Evolutionary conservation across 64 coral and sea anemone species (phyloP).

Genomic region (Anthopleura sola): DNA sequence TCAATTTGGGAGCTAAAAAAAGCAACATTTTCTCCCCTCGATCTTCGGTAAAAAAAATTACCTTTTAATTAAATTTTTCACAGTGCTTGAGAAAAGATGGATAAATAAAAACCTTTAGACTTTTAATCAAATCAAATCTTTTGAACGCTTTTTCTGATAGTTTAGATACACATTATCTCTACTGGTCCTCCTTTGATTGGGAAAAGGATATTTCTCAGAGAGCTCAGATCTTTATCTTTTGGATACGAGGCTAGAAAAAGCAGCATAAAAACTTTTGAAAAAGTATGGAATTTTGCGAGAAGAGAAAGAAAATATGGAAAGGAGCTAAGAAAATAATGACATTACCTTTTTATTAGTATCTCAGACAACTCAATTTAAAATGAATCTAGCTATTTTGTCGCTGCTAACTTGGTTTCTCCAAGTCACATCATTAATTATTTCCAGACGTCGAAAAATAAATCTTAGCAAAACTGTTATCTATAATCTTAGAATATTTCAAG

Average conservation of each 20-base stretch:
- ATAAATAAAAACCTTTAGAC: not conserved
- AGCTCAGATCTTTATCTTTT: not conserved
- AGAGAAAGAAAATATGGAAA: not conserved
- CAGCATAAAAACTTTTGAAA: not conserved
- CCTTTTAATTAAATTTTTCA: no score
- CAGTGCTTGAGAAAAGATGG: no score
- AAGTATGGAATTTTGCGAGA: not conserved
- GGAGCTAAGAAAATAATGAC: no score
- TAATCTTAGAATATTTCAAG: not conserved
- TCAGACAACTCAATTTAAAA: no score
- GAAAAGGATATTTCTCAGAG: not conserved
- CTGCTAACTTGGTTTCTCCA: no score
- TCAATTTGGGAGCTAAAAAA: not conserved
- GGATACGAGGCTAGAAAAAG: not conserved
- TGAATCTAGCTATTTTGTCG: no score
- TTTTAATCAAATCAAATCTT: not conserved
- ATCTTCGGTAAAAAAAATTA: no score
- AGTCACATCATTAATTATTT: not conserved
- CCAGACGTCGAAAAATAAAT: not conserved
- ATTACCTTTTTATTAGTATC: no score
- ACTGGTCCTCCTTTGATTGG: not conserved
- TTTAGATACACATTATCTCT: not conserved
- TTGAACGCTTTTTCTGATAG: not conserved
- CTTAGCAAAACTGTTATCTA: conserved; percentile 13
- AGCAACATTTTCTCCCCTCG: not conserved